phyloP scores from a whole-genome alignment of 2,888 invertebrate genomes.

The Acanthopleura granulata region DNA sequence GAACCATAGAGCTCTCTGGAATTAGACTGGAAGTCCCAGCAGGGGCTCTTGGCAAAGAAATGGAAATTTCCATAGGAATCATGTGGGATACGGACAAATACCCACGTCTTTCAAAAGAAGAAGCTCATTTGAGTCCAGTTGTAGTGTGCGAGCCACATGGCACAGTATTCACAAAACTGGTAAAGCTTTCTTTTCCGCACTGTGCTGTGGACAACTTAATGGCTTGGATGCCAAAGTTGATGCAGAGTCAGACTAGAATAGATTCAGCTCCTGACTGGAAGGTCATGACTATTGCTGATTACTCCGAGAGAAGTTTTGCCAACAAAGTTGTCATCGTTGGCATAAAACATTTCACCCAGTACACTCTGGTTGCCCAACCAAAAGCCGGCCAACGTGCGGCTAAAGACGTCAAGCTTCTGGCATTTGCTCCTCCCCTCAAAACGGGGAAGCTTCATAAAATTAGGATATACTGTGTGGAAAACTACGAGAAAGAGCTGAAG shows the following conservation, averaged over 20 bases:
- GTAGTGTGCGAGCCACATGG: slow-evolving; percentile 42
- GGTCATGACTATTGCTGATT: slow-evolving; percentile 30
- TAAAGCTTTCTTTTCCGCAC: slow-evolving; percentile 41
- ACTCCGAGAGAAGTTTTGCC: slow-evolving; percentile 25
- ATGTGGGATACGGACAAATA: slow-evolving; percentile 34
- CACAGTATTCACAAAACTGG: slow-evolving; percentile 34
- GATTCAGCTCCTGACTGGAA: slow-evolving; percentile 31
- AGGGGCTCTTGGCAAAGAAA: slow-evolving; percentile 31
- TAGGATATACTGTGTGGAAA: slow-evolving; percentile 40
- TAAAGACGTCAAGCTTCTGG: slow-evolving; percentile 41
- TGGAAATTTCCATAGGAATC: slow-evolving; percentile 35
- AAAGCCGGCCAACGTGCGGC: slow-evolving; percentile 32
- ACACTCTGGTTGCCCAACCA: slow-evolving; percentile 36
- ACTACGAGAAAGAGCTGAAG: slow-evolving; percentile 38
- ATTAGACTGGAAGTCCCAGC: slow-evolving; percentile 36
- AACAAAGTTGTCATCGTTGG: slow-evolving; percentile 28
- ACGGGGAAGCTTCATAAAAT: slow-evolving; percentile 34
- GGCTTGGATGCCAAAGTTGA: slow-evolving; percentile 36
- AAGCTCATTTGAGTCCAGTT: slow-evolving; percentile 39
- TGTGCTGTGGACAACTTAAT: slow-evolving; percentile 33
- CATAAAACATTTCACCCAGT: slow-evolving; percentile 41
- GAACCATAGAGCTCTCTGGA: slow-evolving; percentile 34
- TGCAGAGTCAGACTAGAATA: slow-evolving; percentile 29
- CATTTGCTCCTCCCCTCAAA: slow-evolving; percentile 36
- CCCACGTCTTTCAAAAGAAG: slow-evolving; percentile 32